A percentile compares a stretch with the other conserved stretches of the same genome.
These are phyloP conservation scores for Fopius arisanus DNA, from an alignment of 1,140 invertebrate genomes.

Conservation along the genomic window DNA sequence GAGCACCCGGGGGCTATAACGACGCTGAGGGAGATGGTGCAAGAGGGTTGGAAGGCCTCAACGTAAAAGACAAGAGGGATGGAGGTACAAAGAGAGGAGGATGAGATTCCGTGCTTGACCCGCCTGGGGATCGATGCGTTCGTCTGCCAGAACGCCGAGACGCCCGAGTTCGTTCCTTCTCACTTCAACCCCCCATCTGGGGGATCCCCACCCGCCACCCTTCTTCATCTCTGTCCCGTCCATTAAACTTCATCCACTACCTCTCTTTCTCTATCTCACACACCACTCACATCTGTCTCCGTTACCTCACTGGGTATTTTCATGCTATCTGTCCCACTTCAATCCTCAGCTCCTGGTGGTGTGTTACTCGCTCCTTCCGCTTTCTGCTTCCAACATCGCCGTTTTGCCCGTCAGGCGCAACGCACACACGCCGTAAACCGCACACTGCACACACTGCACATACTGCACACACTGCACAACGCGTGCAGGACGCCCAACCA, in stretches of 20 bases:
- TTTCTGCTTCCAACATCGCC: conserved; percentile 45
- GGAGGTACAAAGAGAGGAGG: conserved; percentile 36
- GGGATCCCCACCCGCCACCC: conserved; percentile 24
- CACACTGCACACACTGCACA: too few relatives aligned
- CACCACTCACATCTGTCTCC: conserved; percentile 6
- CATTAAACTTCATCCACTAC: neutral
- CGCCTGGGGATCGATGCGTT: conserved; percentile 65
- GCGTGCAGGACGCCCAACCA: conserved; percentile 44
- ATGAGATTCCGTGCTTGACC: conserved; percentile 62
- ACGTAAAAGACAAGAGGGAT: conserved; percentile 22
- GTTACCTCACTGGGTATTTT: conserved; percentile 21
- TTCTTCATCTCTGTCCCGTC: conserved; percentile 7
- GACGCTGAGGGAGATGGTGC: neutral
- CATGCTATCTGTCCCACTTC: neutral
- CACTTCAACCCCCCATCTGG: conserved; percentile 11
- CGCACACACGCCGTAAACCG: conserved; percentile 59
- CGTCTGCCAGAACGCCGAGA: conserved; percentile 65
- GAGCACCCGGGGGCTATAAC: neutral
- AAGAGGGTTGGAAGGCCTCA: neutral
- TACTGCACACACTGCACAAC: conserved; percentile 60
- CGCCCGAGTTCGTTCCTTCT: conserved; percentile 57
- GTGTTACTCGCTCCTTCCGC: conserved; percentile 25
- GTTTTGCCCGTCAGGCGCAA: conserved; percentile 56
- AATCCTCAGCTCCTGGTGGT: conserved; percentile 21
- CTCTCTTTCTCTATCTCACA: conserved; percentile 14